Evolutionary conservation across 1,140 invertebrate species (phyloP).

Genomic region (Lerema accius): DNA sequence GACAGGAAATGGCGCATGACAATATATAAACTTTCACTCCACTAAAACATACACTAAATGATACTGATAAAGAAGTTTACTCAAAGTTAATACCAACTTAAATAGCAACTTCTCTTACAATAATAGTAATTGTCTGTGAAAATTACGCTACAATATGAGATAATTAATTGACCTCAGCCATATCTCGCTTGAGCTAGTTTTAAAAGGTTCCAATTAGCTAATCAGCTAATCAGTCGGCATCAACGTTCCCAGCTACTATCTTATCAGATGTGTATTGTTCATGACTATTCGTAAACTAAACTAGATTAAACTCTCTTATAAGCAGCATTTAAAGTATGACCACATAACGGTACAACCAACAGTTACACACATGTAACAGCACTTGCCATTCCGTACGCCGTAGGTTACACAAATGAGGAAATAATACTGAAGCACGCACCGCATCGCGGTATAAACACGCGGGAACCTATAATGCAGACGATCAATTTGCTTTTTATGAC

Average conservation of each 20-base stretch:
- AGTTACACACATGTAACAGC: slow-evolving; percentile 49
- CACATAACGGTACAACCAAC: slow-evolving; percentile 51
- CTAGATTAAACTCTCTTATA: not conserved
- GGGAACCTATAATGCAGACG: slow-evolving; percentile 39
- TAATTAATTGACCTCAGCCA: not conserved
- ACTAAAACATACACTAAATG: slow-evolving; percentile 35
- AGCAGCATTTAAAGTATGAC: slow-evolving; percentile 1
- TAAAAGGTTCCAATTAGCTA: not conserved
- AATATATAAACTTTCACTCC: slow-evolving; percentile 63
- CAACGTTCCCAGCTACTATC: not conserved
- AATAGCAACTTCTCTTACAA: slow-evolving; percentile 9
- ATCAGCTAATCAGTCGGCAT: not conserved
- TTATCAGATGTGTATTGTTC: not conserved
- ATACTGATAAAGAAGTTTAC: slow-evolving; percentile 10
- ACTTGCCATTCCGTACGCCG: slow-evolving; percentile 46
- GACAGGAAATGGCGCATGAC: slow-evolving; percentile 62
- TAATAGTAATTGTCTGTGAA: slow-evolving; percentile 19
- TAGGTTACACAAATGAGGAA: slow-evolving; percentile 65
- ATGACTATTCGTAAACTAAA: not conserved
- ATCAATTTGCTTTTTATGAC: slow-evolving; percentile 39
- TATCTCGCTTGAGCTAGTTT: not conserved
- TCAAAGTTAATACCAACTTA: not conserved
- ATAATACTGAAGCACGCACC: slow-evolving; percentile 49
- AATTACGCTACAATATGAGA: not conserved
- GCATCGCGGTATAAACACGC: slow-evolving; percentile 28